phyloP scores from a whole-genome alignment of 2,888 invertebrate species.

The Orchesella flavescens region DNA sequence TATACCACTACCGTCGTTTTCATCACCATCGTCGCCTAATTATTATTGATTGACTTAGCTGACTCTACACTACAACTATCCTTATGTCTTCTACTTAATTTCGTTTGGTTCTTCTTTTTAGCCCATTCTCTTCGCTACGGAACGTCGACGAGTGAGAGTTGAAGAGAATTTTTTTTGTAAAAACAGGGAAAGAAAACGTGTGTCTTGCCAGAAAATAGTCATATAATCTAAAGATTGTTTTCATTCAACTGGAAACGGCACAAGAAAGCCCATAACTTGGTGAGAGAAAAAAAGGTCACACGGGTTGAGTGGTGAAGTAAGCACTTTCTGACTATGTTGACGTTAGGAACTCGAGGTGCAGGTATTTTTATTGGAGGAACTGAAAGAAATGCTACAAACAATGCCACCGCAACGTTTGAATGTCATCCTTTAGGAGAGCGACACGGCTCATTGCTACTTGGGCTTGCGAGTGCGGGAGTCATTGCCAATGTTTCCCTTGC shows the following conservation, averaged over 20 bases:
- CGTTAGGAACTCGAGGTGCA: slow-evolving; percentile 62
- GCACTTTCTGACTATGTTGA: slow-evolving; percentile 61
- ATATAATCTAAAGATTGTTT: slow-evolving; percentile 54
- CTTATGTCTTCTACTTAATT: slow-evolving; percentile 55
- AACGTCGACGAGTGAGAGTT: background rate
- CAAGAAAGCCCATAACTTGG: slow-evolving; percentile 50
- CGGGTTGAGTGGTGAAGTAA: slow-evolving; percentile 40
- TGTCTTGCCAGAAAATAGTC: slow-evolving; percentile 57
- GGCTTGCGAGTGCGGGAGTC: slow-evolving; percentile 74
- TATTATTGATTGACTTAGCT: slow-evolving; percentile 68
- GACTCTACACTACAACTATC: slow-evolving; percentile 55
- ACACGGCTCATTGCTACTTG: slow-evolving; percentile 78
- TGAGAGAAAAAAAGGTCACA: slow-evolving; percentile 21
- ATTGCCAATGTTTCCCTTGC: slow-evolving; percentile 87
- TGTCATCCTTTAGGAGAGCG: slow-evolving; percentile 88
- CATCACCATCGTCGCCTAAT: slow-evolving; percentile 65
- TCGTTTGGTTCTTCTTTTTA: slow-evolving; percentile 25
- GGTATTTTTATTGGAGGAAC: slow-evolving; percentile 65
- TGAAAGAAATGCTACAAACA: slow-evolving; percentile 70
- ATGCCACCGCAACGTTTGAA: slow-evolving; percentile 77
- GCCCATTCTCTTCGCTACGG: background rate
- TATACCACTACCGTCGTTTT: slow-evolving; percentile 44
- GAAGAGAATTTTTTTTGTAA: slow-evolving; percentile 20
- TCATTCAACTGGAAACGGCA: slow-evolving; percentile 57
- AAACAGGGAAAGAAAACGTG: slow-evolving; percentile 38